These are phyloP conservation scores for Coenonympha arcania DNA, from an alignment of 2,888 invertebrate species.

Conservation along the genomic window DNA sequence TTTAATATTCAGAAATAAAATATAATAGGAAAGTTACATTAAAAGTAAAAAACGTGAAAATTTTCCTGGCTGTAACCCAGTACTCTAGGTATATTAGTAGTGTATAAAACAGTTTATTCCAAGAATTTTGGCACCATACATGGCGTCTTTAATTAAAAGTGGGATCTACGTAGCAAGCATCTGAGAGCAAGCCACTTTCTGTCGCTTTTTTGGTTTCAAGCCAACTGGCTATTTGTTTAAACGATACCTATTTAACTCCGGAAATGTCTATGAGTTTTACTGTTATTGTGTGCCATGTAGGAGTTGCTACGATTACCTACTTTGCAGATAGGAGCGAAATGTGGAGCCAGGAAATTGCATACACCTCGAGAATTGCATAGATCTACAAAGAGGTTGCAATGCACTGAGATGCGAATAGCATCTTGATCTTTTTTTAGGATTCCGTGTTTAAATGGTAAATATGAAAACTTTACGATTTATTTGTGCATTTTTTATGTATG, in stretches of 20 bases:
- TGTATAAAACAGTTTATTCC: slow-evolving; percentile 17
- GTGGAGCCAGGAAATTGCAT: not conserved
- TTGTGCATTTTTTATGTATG: no score
- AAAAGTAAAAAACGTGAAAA: no score
- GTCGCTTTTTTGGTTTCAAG: slow-evolving; percentile 55
- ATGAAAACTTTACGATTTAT: no score
- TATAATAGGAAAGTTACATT: no score
- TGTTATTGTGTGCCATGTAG: slow-evolving; percentile 8
- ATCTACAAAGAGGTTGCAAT: no score
- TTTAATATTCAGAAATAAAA: no score
- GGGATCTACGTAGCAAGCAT: slow-evolving; percentile 52
- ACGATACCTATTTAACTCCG: slow-evolving; percentile 39
- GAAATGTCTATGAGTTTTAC: slow-evolving; percentile 13
- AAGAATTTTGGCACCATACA: slow-evolving; percentile 36
- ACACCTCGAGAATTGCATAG: no score
- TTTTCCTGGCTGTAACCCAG: no score
- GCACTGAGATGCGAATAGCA: no score
- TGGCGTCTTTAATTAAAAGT: slow-evolving; percentile 57
- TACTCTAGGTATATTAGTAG: slow-evolving; percentile 4
- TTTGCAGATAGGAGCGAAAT: not conserved
- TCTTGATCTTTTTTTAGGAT: no score
- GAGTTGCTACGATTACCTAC: not conserved
- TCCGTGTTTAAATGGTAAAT: no score
- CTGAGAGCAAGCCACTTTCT: slow-evolving; percentile 29
- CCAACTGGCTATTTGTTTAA: slow-evolving; percentile 57